phyloP scores from a whole-genome alignment of 37 sponge, comb jelly and placozoan genomes.

The Aplysina aerophoba region DNA sequence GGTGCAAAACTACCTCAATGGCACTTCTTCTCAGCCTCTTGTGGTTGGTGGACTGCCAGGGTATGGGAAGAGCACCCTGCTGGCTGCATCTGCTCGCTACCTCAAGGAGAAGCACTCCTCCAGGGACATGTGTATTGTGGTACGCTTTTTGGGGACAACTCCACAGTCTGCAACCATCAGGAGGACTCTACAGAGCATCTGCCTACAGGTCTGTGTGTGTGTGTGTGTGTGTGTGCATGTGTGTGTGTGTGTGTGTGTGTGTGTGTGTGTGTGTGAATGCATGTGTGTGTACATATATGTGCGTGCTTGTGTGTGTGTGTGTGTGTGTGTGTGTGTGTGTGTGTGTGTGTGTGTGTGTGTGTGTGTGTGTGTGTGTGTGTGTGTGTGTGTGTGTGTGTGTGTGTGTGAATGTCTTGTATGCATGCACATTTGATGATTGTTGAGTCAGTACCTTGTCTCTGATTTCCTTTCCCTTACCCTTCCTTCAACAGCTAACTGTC shows the following conservation, averaged over 20 bases:
- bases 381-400: too few species aligned
- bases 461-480: not conserved
- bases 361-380: too few species aligned
- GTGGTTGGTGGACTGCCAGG: conserved; percentile 70
- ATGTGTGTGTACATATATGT: too few species aligned
- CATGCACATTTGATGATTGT: not conserved
- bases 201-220: conserved; percentile 60
- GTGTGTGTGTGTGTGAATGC: too few species aligned
- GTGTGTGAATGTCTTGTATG: not conserved
- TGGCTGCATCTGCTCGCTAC: conserved; percentile 57
- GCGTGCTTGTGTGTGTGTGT: too few species aligned
- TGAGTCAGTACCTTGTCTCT: not conserved
- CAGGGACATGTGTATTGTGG: conserved; percentile 43
- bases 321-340: too few species aligned
- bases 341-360: too few species aligned
- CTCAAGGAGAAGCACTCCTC: conserved; percentile 35
- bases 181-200: conserved; percentile 59
- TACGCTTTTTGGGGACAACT: conserved; percentile 74
- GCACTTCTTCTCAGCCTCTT: conserved; percentile 48
- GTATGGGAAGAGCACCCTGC: conserved; percentile 74
- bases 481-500: not conserved
- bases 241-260: too few species aligned
- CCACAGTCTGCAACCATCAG: conserved; percentile 54
- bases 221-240: too few species aligned
- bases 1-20: conserved; percentile 45